Conservation (phyloP, 2,888 invertebrate genomes). For the Baccha elongata region DNA sequence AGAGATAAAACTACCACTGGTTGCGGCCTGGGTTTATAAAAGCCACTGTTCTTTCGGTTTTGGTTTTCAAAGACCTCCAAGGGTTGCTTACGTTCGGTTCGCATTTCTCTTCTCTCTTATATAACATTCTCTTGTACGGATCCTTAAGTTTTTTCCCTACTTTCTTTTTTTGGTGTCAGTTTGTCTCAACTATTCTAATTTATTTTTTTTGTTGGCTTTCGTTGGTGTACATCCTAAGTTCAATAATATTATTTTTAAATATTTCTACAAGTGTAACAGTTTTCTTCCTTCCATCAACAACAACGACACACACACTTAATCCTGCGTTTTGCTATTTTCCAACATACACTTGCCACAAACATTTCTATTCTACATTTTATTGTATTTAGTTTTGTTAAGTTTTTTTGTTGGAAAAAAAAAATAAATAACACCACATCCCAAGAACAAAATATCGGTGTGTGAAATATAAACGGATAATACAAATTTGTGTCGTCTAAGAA, state of each 20-base stretch:
- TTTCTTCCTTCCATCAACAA: slow-evolving; percentile 41
- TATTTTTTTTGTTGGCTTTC: slow-evolving; percentile 50
- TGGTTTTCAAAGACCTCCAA: slow-evolving; percentile 83
- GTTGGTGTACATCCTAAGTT: slow-evolving; percentile 48
- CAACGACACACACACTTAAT: slow-evolving; percentile 67
- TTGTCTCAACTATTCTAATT: slow-evolving; percentile 52
- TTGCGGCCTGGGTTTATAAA: slow-evolving; percentile 79
- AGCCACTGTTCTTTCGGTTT: slow-evolving; percentile 79
- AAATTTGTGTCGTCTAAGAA: slow-evolving; percentile 48
- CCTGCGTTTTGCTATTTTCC: slow-evolving; percentile 76
- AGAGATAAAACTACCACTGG: slow-evolving; percentile 62
- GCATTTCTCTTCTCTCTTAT: slow-evolving; percentile 83
- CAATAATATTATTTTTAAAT: not conserved
- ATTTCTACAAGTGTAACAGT: slow-evolving; percentile 49
- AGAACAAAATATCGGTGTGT: slow-evolving; percentile 52
- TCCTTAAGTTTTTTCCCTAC: slow-evolving; percentile 80
- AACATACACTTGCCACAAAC: slow-evolving; percentile 77
- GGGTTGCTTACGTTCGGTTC: slow-evolving; percentile 83
- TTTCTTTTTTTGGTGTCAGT: slow-evolving; percentile 65
- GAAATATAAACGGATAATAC: slow-evolving; percentile 39
- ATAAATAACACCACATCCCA: slow-evolving; percentile 41
- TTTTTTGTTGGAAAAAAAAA: slow-evolving; percentile 71
- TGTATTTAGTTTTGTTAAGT: slow-evolving; percentile 68
- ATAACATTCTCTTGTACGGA: slow-evolving; percentile 81
- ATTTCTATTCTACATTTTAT: slow-evolving; percentile 54